Evolutionary conservation across 2,888 invertebrate species (phyloP).

Genomic region (Panzeria rudis): DNA sequence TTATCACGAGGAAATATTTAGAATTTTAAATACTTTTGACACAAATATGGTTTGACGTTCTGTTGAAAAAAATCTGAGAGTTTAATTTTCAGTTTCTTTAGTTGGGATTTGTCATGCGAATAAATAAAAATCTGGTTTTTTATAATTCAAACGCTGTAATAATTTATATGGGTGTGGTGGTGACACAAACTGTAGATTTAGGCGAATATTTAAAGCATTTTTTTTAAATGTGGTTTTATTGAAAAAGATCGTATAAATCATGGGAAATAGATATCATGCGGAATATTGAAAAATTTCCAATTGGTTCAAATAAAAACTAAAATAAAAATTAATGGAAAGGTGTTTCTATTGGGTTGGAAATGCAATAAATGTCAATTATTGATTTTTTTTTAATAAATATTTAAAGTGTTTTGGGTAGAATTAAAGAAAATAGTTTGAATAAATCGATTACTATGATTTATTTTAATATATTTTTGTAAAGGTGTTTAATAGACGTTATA

Average conservation of each 20-base stretch:
- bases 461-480: too few species aligned
- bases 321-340: constrained; percentile 36
- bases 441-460: neutral
- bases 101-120: constrained; percentile 5
- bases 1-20: constrained; percentile 2
- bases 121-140: constrained; percentile 64
- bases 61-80: constrained; percentile 9
- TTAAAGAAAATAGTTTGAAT: neutral
- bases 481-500: too few species aligned
- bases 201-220: constrained; percentile 37
- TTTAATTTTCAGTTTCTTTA: constrained; percentile 19
- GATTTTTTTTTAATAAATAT: constrained; percentile 1
- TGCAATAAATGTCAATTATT: constrained; percentile 8
- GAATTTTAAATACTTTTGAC: constrained; percentile 13
- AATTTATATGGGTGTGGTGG: constrained; percentile 43
- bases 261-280: constrained; percentile 24
- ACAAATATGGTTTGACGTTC: constrained; percentile 29
- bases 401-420: neutral
- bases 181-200: constrained; percentile 34
- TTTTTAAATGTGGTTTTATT: constrained; percentile 51
- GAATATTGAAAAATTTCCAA: neutral
- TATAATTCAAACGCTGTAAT: constrained; percentile 15
- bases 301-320: neutral
- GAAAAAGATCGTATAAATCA: constrained; percentile 29
- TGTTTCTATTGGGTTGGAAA: constrained; percentile 10